A percentile compares a stretch with the other conserved stretches of the same genome.
Evolutionary conservation across 2,888 invertebrate genomes (phyloP).

Genomic region (Synanthedon formicaeformis): DNA sequence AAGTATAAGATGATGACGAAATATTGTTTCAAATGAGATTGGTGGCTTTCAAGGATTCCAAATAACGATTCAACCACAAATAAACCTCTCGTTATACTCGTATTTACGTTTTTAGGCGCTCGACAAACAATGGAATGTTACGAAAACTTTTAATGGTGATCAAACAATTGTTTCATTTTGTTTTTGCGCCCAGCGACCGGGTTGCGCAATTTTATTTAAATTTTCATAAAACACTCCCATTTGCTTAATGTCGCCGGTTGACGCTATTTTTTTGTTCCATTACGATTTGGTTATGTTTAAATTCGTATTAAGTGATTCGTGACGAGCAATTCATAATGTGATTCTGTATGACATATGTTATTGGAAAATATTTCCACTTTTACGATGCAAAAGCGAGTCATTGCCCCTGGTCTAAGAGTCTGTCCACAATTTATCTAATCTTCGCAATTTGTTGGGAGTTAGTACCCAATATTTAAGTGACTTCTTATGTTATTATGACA

Average conservation of each 20-base stretch:
- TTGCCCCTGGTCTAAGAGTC: no score
- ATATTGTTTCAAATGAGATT: neutral
- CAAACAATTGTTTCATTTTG: constrained; percentile 51
- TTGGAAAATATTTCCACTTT: no score
- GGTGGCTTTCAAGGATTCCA: neutral
- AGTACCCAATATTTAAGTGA: no score
- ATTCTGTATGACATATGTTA: no score
- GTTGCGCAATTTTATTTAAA: constrained; percentile 22
- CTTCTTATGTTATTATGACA: neutral
- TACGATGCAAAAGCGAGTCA: no score
- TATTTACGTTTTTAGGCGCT: constrained; percentile 30
- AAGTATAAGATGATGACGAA: neutral
- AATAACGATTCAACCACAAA: constrained; percentile 1
- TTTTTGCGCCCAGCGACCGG: constrained; percentile 27
- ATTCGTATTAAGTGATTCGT: neutral
- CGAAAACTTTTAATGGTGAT: constrained; percentile 60
- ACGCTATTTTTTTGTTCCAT: constrained; percentile 8
- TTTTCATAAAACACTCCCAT: constrained; percentile 22
- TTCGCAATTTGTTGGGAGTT: no score
- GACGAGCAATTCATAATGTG: neutral
- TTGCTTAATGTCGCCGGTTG: constrained; percentile 31
- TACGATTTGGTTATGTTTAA: constrained; percentile 8
- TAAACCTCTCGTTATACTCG: constrained; percentile 23
- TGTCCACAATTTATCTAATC: no score
- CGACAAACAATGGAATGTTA: constrained; percentile 44